phyloP scores from a whole-genome alignment of 2,113 vertebrate species.

The Mus pahari region DNA sequence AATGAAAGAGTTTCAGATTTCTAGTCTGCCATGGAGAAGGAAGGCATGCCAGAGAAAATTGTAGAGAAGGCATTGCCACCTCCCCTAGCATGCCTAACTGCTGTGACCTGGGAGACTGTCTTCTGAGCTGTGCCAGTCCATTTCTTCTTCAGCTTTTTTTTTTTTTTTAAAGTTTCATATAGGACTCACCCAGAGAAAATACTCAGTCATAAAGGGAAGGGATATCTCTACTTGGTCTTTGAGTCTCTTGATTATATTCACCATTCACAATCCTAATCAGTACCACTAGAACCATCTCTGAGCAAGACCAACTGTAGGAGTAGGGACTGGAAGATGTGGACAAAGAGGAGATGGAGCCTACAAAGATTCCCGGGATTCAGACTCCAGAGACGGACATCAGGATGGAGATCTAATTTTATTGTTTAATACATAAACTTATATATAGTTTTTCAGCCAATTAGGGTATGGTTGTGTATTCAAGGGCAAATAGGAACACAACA shows the following conservation, averaged over 20 bases:
- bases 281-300: background rate
- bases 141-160: background rate
- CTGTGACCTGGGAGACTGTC: background rate
- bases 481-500: too few relatives aligned
- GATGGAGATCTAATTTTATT: too few relatives aligned
- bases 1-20: background rate
- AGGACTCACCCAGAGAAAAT: background rate
- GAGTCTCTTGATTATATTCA: background rate
- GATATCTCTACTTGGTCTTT: background rate
- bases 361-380: too few relatives aligned
- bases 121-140: background rate
- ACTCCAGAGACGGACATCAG: too few relatives aligned
- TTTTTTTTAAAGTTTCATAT: background rate
- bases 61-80: background rate
- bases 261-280: background rate
- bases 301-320: background rate
- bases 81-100: too few relatives aligned
- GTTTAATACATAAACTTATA: too few relatives aligned
- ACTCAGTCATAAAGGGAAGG: constrained; percentile 21
- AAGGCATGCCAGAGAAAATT: background rate
- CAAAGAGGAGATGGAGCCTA: too few relatives aligned
- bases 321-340: too few relatives aligned
- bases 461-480: too few relatives aligned
- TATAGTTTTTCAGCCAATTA: too few relatives aligned
- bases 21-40: background rate